phyloP scores from a whole-genome alignment of 2,888 invertebrate genomes.

The Lottia scabra region DNA sequence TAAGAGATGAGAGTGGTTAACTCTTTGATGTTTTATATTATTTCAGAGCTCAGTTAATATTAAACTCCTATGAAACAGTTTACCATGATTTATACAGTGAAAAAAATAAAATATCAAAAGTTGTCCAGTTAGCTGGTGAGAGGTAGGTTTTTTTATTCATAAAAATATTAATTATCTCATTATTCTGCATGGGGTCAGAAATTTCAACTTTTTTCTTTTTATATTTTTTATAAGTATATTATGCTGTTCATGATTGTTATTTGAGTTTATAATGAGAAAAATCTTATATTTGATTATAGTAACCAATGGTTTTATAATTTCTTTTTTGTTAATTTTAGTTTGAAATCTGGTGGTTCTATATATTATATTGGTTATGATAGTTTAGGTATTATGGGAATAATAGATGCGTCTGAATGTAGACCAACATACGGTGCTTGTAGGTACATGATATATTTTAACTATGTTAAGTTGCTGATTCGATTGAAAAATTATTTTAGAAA shows the following conservation, averaged over 20 bases:
- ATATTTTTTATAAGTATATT: too few species aligned
- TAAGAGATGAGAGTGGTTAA: too few species aligned
- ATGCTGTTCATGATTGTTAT: too few species aligned
- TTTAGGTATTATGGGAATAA: constrained; percentile 60
- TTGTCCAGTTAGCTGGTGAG: constrained; percentile 42
- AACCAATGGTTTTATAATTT: too few species aligned
- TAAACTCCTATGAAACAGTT: constrained; percentile 35
- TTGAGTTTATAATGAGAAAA: too few species aligned
- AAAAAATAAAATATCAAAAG: constrained; percentile 23
- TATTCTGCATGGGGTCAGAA: neutral
- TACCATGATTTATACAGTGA: constrained; percentile 41
- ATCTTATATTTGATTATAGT: too few species aligned
- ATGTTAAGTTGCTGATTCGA: too few species aligned
- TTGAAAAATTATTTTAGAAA: too few species aligned
- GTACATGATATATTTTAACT: constrained; percentile 9
- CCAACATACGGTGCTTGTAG: constrained; percentile 66
- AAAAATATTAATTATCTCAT: too few species aligned
- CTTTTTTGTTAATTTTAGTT: constrained; percentile 31
- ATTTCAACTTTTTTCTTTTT: too few species aligned
- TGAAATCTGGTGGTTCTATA: constrained; percentile 47
- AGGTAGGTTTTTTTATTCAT: constrained; percentile 32
- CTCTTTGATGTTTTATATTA: neutral
- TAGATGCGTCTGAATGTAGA: constrained; percentile 68
- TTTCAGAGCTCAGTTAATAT: neutral
- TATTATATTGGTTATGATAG: constrained; percentile 56